Evolutionary conservation across 2,113 vertebrate species (phyloP), one percentile per base, ranked within the genome.

Genomic region (Zosterops lateralis): DNA sequence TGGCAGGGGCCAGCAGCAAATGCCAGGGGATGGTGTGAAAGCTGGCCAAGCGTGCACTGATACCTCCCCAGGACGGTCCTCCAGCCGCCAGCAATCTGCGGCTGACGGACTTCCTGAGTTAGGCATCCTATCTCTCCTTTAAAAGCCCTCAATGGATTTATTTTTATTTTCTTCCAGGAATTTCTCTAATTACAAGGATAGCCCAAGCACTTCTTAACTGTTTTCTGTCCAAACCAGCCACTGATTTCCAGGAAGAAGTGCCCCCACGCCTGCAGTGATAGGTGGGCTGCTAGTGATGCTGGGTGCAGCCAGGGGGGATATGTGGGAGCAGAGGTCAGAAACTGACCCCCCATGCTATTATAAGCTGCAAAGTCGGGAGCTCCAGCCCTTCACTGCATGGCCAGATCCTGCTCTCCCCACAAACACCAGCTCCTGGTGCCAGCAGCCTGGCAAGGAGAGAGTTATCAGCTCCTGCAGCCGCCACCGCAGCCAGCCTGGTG

Each of bases 181-280:
- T 90, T 73, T 87, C 71, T 91, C 85, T 86, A 77, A 95, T 70
- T 73, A 89, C 54, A 72, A 85, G 71, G 87, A 42, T 42, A 91
- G 48, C 32, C 60, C 0, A 0, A 89, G 45, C 0, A 1, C 61
- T 66, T 76, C 34, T 89, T 84, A 87, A 78, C 84, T 34, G 45
- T 67, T 84, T 53, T 81, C 48, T 65, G 61, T 14, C 89, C 84
- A 77, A 82, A 36, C 4, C 42, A 80, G 32, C 14, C 54, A 4
- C 45, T 6, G 12, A 48, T 76, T 62, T 83, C 45, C 82, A 76
- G 53, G 44, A 51, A 40, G 20, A 38, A 62, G 25, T 15, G 15
- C 56, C 8, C 26, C 32, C 1, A 0, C 34, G 60, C 24, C 2
- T 2, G 32, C 57, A 58, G 42, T 3, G 0, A 60, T 5, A 12